Conservation (phyloP, 53 echinoderm and acorn worm genomes). For the Luidia sarsii region DNA sequence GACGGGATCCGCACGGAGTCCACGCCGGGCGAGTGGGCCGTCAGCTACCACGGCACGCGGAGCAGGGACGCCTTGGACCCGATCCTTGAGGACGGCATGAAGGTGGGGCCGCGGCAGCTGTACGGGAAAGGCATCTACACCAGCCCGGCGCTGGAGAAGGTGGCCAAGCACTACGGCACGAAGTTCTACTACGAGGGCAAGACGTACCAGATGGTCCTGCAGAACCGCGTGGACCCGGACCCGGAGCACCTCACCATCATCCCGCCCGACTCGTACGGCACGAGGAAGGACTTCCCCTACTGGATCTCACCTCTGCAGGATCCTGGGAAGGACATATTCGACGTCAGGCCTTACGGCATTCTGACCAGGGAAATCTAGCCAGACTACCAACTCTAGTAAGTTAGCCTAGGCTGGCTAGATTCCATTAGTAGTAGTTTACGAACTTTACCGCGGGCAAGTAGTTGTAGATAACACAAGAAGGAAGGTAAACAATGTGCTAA, state of each 20-base stretch:
- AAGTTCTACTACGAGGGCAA: constrained; percentile 16
- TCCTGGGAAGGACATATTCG: constrained; percentile 9
- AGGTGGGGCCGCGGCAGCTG: background rate
- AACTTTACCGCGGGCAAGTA: too few species aligned
- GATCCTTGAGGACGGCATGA: constrained; percentile 12
- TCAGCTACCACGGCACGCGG: constrained; percentile 45
- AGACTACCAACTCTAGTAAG: too few species aligned
- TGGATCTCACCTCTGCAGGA: constrained; percentile 48
- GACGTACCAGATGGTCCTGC: constrained; percentile 31
- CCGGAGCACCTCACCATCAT: constrained; percentile 9
- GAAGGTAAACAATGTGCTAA: too few species aligned
- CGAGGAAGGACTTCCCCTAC: constrained; percentile 19
- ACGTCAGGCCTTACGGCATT: constrained; percentile 47
- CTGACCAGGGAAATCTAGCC: constrained; percentile 10
- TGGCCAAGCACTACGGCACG: constrained; percentile 20
- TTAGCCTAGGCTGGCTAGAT: too few species aligned
- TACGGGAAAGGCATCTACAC: constrained; percentile 19
- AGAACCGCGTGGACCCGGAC: constrained; percentile 29
- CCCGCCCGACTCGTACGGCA: background rate
- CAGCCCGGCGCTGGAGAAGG: constrained; percentile 34
- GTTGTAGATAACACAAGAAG: background rate
- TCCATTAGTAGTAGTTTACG: too few species aligned
- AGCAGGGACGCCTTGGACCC: background rate
- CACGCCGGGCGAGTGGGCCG: constrained; percentile 42
- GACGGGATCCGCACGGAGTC: constrained; percentile 13